Evolutionary conservation across 2,888 invertebrate genomes (phyloP).

Genomic region (Odontocerum albicorne): DNA sequence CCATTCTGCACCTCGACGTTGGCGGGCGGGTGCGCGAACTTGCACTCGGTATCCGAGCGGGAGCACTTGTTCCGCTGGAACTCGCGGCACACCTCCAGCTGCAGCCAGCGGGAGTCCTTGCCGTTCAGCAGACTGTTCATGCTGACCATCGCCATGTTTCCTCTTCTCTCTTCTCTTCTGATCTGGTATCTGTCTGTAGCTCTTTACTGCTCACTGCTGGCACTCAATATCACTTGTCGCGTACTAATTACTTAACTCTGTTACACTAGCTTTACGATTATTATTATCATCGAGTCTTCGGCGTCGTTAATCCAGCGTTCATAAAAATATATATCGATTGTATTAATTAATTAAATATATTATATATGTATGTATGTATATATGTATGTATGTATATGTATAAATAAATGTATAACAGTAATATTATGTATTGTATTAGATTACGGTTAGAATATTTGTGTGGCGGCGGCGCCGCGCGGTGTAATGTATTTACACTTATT

Average conservation of each 20-base stretch:
- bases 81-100: constrained; percentile 98
- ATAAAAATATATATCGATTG: constrained; percentile 34
- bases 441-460: constrained; percentile 35
- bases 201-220: neutral
- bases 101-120: constrained; percentile 99
- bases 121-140: constrained; percentile 96
- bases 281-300: constrained; percentile 20
- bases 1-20: constrained; percentile 99
- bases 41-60: constrained; percentile 98
- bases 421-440: constrained; percentile 27
- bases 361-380: constrained; percentile 25
- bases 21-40: constrained; percentile 99
- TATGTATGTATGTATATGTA: constrained; percentile 18
- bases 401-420: constrained; percentile 27
- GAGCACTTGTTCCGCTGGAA: constrained; percentile 99
- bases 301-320: constrained; percentile 31
- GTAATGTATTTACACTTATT: constrained; percentile 26
- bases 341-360: constrained; percentile 27
- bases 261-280: constrained; percentile 1
- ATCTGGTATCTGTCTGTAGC: neutral
- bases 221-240: no score
- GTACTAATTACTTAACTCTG: no score
- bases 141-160: constrained; percentile 81
- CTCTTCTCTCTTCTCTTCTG: neutral
- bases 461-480: no score